Percentiles rank a stretch among this genome's conserved stretches.
phyloP scores from a whole-genome alignment of 1,140 invertebrate species.

The Cydia fagiglandana region DNA sequence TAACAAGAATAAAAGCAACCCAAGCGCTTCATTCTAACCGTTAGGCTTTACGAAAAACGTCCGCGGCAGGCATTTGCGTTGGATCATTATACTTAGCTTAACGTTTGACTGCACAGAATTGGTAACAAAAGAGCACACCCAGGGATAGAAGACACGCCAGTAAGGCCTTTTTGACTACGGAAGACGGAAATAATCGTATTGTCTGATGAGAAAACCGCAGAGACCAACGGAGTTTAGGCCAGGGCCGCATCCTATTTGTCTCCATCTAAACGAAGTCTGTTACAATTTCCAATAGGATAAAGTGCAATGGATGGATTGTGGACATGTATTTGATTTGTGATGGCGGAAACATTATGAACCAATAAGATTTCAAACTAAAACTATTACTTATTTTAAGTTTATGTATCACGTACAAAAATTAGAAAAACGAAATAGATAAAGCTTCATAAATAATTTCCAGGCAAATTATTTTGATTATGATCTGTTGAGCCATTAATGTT shows the following conservation, averaged over 20 bases:
- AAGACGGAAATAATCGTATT: constrained; percentile 2
- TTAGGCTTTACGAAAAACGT: constrained; percentile 12
- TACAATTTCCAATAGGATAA: too few relatives aligned
- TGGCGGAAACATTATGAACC: too few relatives aligned
- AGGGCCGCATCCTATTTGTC: background rate
- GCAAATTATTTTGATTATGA: too few relatives aligned
- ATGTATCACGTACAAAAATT: too few relatives aligned
- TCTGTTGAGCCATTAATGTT: too few relatives aligned
- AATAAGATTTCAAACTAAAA: too few relatives aligned
- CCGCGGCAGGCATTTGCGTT: constrained; percentile 1
- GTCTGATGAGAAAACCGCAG: background rate
- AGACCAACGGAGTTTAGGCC: background rate
- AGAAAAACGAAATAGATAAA: too few relatives aligned
- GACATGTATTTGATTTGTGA: too few relatives aligned
- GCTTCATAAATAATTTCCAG: too few relatives aligned
- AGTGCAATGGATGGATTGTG: too few relatives aligned
- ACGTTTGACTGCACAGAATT: background rate
- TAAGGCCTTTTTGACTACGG: background rate
- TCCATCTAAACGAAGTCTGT: background rate
- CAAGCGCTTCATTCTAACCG: background rate
- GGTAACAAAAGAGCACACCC: background rate
- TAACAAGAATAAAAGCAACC: constrained; percentile 12
- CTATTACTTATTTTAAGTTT: too few relatives aligned
- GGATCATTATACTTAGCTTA: constrained; percentile 8
- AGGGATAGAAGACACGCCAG: background rate